Conservation (phyloP, 2,113 vertebrate species). For the Urocolius indicus region DNA sequence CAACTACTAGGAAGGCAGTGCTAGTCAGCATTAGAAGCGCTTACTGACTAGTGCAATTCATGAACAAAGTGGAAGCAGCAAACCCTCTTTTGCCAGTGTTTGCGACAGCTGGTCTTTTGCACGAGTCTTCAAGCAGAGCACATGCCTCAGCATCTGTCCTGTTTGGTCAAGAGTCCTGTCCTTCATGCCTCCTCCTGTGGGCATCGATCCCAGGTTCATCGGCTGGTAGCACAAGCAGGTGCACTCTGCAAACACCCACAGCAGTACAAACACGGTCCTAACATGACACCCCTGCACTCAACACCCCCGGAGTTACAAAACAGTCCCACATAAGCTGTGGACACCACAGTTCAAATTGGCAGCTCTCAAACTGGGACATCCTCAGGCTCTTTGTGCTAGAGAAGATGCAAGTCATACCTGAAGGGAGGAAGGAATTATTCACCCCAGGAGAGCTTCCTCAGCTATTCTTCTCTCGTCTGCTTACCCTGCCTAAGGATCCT, state of each 20-base stretch:
- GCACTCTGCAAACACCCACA: not conserved
- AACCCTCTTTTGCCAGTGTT: not conserved
- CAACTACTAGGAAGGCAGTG: not conserved
- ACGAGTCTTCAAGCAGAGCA: not conserved
- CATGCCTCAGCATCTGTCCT: not conserved
- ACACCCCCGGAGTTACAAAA: not conserved
- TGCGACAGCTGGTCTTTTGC: not conserved
- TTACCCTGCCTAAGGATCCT: not conserved
- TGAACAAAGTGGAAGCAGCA: not conserved
- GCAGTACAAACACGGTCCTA: accelerated
- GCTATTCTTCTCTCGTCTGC: not conserved
- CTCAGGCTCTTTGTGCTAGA: not conserved
- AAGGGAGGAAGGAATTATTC: not conserved
- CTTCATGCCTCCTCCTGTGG: accelerated
- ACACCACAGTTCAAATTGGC: accelerated
- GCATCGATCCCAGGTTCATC: not conserved
- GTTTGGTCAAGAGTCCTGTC: not conserved
- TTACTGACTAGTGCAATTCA: not conserved
- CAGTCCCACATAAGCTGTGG: accelerated
- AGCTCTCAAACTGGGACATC: not conserved
- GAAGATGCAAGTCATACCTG: not conserved
- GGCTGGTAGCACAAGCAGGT: not conserved
- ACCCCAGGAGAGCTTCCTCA: not conserved
- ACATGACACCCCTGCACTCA: accelerated
- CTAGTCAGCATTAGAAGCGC: not conserved